Evolutionary conservation across 2,888 invertebrate genomes (phyloP), one percentile per base, ranked within the genome.

Genomic region (Globia sparganii): DNA sequence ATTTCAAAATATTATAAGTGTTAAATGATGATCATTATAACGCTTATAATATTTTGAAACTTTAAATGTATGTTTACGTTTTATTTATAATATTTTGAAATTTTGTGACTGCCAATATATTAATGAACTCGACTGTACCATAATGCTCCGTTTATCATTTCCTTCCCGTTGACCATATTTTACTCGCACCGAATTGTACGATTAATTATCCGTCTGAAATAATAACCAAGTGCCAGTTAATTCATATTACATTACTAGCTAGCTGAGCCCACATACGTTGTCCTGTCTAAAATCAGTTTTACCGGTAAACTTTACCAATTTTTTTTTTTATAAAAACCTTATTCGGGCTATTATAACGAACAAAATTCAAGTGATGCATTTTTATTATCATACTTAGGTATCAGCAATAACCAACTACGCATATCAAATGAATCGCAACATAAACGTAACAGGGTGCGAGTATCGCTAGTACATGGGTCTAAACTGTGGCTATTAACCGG

Each of bases 401-500:
- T n/a, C 64, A 37, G 2, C 3, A 69, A 75, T 80, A 61, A 53
- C 58, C 40, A 64, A 64, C 67, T 43, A 34, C 53, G 75, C 73
- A 74, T 85, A 84, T 25, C 56, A 78, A 81, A 75, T 75, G 53
- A 65, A 78, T 83, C 46, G 59, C 66, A 70, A 66, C 72, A 78
- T 78, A 78, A 85, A 78, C 70, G 76, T 64, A 58, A 53, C 66
- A 66, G 71, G 67, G 79, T 84, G 82, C 84, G 80, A 81, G 85
- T 85, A 81, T 85, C 77, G 79, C 83, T 37, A 76, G 72, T 56
- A 86, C 79, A 83, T 84, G 86, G 88, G 85, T 90, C 92, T 94
- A 95, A 95, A 93, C 94, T 92, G 92, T 87, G 92, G 91, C 95
- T 93, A 95, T 96, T 96, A 95, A 93, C 92, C 85, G 91, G 93